Evolutionary conservation across 2,113 vertebrate species (phyloP), one percentile per base, ranked within the genome.

Genomic region (Epinephelus cyanopodus): DNA sequence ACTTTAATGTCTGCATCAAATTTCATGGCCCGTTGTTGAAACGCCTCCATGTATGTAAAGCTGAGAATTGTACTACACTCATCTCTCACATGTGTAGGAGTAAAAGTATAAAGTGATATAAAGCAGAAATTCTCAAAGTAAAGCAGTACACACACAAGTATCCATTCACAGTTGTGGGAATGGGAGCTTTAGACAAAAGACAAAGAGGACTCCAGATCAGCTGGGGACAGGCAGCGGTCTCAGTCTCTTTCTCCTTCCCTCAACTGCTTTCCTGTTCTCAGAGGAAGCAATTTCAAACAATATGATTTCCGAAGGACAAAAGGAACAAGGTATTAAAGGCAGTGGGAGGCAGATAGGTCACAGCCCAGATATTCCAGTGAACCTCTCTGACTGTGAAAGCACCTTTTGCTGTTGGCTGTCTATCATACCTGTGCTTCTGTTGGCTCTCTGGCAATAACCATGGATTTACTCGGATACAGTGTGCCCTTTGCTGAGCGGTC

Each of bases 231-330:
- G 14, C 45, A 15, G 14, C 21, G 7, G 56, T 74, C 66, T 77
- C n/a, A 37, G 39, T 61, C 45, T 76, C 19, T 39, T 73, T 86
- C 81, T 81, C 78, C 75, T 77, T 83, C 67, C 76, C 56, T 54
- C 25, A 7, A 66, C 86, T 66, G n/a, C 81, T 47, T 85, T 89
- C 87, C 90, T 91, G 80, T 85, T 81, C 87, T 93, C 78, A 64
- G 65, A 90, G 94, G 91, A 94, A 94, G 82, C 77, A 90, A 94
- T 94, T 71, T 85, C 60, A 92, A 93, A 93, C 94, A 93, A 90
- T 92, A 92, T 92, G 76, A 92, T 91, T 93, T 94, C 89, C 92
- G 74, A 85, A 58, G 69, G 86, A 83, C 87, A 87, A 80, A 81
- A 85, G 68, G 76, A 76, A 69, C 78, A 82, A 57, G 76, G 65